These are phyloP conservation scores for Platycnemis pennipes DNA, from an alignment of 2,888 invertebrate genomes.

Conservation along the genomic window DNA sequence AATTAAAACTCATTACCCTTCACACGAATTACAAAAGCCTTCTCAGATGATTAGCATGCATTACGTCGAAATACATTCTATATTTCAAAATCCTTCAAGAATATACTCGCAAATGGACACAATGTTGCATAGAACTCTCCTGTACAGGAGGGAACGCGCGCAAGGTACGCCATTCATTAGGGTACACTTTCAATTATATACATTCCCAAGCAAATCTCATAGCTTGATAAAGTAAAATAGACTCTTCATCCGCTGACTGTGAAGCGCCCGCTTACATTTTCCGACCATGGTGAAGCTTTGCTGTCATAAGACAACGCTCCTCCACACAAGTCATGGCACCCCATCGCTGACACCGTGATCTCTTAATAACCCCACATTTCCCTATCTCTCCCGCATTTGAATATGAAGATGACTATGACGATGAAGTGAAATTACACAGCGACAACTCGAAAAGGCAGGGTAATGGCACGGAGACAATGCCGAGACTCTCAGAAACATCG, in stretches of 20 bases:
- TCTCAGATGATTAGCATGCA: too few species aligned
- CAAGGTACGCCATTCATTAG: neutral
- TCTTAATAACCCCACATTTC: slow-evolving; percentile 13
- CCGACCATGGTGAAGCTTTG: neutral
- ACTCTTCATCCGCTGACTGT: neutral
- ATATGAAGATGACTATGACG: neutral
- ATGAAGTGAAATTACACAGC: neutral
- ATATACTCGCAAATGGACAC: neutral
- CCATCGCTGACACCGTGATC: slow-evolving; percentile 9
- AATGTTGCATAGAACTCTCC: neutral
- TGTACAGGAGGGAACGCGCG: neutral
- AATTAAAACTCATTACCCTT: too few species aligned
- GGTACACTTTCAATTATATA: neutral
- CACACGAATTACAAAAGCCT: too few species aligned
- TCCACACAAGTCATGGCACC: neutral
- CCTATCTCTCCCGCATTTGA: neutral
- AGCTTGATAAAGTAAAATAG: neutral
- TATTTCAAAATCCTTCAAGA: too few species aligned
- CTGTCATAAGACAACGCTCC: neutral
- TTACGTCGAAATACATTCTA: too few species aligned
- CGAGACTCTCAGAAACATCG: slow-evolving; percentile 32
- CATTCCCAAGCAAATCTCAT: neutral
- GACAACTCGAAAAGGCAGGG: neutral
- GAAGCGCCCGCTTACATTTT: neutral
- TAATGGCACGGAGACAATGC: slow-evolving; percentile 9